A percentile compares a stretch with the other conserved stretches of the same genome.
Evolutionary conservation across 2,113 vertebrate genomes (phyloP).

Genomic region (Equus quagga): DNA sequence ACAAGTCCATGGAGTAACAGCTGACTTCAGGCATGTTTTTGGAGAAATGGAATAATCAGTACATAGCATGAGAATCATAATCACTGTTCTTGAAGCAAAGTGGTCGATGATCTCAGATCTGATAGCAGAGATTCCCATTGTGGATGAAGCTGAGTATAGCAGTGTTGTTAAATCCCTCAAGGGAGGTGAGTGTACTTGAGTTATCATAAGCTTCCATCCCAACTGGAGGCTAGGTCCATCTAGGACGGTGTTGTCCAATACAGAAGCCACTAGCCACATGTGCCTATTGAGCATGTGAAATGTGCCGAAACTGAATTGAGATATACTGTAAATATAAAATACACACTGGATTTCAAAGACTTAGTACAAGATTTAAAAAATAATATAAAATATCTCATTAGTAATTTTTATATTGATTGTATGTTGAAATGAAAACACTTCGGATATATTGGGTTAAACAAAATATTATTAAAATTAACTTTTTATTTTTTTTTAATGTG

Average conservation of each 20-base stretch:
- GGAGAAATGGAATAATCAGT: neutral
- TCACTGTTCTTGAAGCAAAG: slow-evolving; percentile 34
- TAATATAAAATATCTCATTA: slow-evolving; percentile 23
- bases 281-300: neutral
- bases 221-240: neutral
- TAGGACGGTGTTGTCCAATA: neutral
- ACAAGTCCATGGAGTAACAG: neutral
- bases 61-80: neutral
- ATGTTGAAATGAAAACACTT: slow-evolving; percentile 48
- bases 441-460: neutral
- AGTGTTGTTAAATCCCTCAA: neutral
- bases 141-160: neutral
- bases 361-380: neutral
- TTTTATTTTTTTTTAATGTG: neutral
- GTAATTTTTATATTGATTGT: slow-evolving; percentile 36
- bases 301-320: neutral
- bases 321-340: neutral
- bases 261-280: neutral
- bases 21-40: neutral
- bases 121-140: neutral
- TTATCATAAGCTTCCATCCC: neutral
- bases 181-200: neutral
- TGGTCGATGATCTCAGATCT: neutral
- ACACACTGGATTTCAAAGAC: neutral
- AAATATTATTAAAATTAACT: slow-evolving; percentile 55